Evolutionary conservation across 1,140 invertebrate genomes (phyloP).

Genomic region (Zophobas morio): DNA sequence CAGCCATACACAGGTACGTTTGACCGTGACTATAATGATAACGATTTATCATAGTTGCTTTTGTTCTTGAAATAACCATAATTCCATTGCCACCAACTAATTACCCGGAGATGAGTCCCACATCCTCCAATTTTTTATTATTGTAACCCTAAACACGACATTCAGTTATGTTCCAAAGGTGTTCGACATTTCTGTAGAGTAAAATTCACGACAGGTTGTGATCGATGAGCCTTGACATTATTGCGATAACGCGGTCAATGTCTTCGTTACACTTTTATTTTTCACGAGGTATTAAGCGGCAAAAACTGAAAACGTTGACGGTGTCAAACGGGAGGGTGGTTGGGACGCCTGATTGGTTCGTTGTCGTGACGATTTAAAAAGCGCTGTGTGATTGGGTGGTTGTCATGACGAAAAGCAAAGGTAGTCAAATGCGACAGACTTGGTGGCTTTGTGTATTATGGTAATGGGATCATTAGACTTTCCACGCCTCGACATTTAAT

Average conservation of each 20-base stretch:
- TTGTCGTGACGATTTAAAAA: too few relatives aligned
- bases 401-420: too few relatives aligned
- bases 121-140: too few relatives aligned
- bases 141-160: too few relatives aligned
- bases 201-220: constrained; percentile 14
- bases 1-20: not conserved
- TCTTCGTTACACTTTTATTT: constrained; percentile 30
- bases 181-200: not conserved
- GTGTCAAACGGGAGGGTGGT: too few relatives aligned
- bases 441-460: too few relatives aligned
- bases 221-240: constrained; percentile 48
- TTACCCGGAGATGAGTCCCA: not conserved
- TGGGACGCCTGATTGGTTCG: too few relatives aligned
- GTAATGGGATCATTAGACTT: too few relatives aligned
- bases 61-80: constrained; percentile 9
- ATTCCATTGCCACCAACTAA: not conserved
- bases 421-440: too few relatives aligned
- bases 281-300: not conserved
- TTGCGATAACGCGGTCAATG: constrained; percentile 47
- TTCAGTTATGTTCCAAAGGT: too few relatives aligned
- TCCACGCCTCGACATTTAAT: too few relatives aligned
- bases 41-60: constrained; percentile 3
- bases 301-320: not conserved
- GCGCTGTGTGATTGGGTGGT: too few relatives aligned
- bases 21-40: not conserved